phyloP scores from a whole-genome alignment of 1,140 invertebrate genomes.

The Ladona fulva region DNA sequence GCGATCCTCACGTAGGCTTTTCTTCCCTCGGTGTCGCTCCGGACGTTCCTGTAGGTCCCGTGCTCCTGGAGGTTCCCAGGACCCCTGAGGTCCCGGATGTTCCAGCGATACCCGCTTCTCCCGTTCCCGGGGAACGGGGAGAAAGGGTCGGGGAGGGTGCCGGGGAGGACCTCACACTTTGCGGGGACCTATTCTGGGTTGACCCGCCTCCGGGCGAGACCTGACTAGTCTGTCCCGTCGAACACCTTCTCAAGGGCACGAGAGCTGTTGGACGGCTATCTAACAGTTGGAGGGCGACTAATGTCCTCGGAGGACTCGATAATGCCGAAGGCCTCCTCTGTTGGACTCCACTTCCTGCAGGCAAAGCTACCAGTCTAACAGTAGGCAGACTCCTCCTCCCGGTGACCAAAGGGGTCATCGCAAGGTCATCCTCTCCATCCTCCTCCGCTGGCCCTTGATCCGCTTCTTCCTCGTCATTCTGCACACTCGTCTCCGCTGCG shows the following conservation, averaged over 20 bases:
- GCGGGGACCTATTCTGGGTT: background rate
- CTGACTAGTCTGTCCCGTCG: background rate
- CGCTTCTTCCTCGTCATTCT: conserved; percentile 51
- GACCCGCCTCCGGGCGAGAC: background rate
- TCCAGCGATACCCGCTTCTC: background rate
- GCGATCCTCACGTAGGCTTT: background rate
- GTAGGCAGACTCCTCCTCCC: background rate
- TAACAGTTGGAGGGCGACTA: background rate
- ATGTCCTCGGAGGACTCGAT: background rate
- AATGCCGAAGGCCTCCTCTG: background rate
- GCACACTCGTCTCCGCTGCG: conserved; percentile 66
- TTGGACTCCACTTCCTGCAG: background rate
- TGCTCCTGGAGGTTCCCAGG: background rate
- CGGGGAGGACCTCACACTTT: background rate
- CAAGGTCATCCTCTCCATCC: background rate
- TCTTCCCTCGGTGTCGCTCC: background rate
- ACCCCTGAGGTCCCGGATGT: background rate
- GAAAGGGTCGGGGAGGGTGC: background rate
- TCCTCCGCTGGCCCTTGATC: background rate
- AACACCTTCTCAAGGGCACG: background rate
- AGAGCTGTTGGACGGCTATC: background rate
- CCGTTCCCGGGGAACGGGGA: background rate
- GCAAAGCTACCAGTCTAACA: background rate
- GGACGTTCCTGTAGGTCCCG: background rate
- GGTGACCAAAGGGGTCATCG: background rate